phyloP scores from a whole-genome alignment of 2,113 vertebrate species.

The Lethenteron reissneri region DNA sequence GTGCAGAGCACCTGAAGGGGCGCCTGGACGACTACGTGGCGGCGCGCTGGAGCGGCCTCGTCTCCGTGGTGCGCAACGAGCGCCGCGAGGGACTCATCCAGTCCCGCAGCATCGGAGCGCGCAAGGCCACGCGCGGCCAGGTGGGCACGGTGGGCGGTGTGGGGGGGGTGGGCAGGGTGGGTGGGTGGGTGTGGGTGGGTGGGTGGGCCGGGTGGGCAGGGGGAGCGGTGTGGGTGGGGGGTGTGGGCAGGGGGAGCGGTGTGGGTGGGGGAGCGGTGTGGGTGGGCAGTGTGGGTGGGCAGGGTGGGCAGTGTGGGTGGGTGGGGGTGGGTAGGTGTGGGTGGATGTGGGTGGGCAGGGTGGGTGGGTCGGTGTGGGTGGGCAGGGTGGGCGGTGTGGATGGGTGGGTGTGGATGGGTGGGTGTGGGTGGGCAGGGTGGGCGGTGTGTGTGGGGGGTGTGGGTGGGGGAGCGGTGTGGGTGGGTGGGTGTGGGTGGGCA shows the following conservation, averaged over 20 bases:
- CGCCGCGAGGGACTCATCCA: conserved; percentile 82
- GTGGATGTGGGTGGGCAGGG: no score
- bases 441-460: not conserved
- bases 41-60: conserved; percentile 70
- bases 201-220: not conserved
- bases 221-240: not conserved
- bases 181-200: not conserved
- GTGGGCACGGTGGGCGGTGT: conserved; percentile 19
- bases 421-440: not conserved
- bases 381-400: not conserved
- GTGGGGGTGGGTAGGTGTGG: no score
- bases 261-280: not conserved
- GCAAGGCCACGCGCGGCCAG: conserved; percentile 70
- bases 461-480: not conserved
- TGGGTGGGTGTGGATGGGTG: not conserved
- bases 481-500: not conserved
- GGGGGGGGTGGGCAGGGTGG: not conserved
- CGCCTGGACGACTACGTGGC: conserved; percentile 83
- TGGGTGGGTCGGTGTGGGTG: no score
- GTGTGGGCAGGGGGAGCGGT: not conserved
- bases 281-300: no score
- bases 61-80: conserved; percentile 85
- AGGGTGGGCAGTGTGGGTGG: no score
- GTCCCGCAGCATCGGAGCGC: conserved; percentile 85
- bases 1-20: conserved; percentile 63